Evolutionary conservation across 2,113 vertebrate species (phyloP).

Genomic region (Solea senegalensis): DNA sequence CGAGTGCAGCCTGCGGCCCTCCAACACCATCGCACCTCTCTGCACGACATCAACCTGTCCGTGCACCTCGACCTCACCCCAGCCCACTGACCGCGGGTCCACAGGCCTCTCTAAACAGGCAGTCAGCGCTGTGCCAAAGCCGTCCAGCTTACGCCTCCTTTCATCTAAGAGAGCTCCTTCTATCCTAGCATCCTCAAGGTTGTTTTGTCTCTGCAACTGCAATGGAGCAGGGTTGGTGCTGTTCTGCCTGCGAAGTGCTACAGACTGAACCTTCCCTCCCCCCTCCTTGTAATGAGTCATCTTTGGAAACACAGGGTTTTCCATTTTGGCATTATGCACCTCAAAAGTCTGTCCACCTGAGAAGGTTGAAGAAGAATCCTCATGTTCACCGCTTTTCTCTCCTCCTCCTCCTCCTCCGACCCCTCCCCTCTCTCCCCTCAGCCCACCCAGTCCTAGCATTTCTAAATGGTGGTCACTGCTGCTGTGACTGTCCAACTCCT

Average conservation of each 20-base stretch:
- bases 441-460: constrained; percentile 78
- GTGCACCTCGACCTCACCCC: constrained; percentile 63
- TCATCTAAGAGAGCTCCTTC: constrained; percentile 55
- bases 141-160: constrained; percentile 54
- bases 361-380: constrained; percentile 86
- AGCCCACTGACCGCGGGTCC: constrained; percentile 61
- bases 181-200: constrained; percentile 60
- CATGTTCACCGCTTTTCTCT: constrained; percentile 78
- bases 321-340: constrained; percentile 73
- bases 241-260: constrained; percentile 74
- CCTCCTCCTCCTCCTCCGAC: constrained; percentile 47
- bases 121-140: constrained; percentile 68
- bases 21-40: constrained; percentile 62
- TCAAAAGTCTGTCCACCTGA: constrained; percentile 86
- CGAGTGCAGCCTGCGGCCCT: constrained; percentile 77
- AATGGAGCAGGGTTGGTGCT: constrained; percentile 75
- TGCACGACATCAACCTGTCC: constrained; percentile 53
- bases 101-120: constrained; percentile 77
- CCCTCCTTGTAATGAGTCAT: constrained; percentile 71
- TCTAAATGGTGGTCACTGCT: constrained; percentile 91
- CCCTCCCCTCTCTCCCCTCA: constrained; percentile 65
- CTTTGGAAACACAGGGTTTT: constrained; percentile 76
- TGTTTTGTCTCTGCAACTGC: constrained; percentile 69
- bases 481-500: constrained; percentile 91
- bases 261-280: constrained; percentile 56